Base-by-base conservation (phyloP, 1,140 invertebrate species). In the Drosophila ficusphila region DNA sequence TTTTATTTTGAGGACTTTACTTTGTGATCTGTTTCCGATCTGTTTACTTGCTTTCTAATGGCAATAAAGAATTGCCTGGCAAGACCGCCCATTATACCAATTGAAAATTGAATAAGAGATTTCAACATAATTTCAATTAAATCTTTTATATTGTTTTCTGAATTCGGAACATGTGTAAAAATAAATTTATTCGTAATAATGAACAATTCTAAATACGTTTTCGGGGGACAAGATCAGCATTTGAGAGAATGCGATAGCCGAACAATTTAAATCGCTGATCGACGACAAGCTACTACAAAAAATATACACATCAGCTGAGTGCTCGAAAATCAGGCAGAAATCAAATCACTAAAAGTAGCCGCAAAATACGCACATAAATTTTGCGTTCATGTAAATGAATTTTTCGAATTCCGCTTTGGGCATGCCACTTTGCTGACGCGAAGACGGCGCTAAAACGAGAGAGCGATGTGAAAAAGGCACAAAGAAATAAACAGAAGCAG, bases 401-500 rank as follows among this genome's bases (percentile, higher is more conserved):
- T 76, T 65, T 70, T 42, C 33, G 58, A 54, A 64, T 62, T 74
- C 49, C 65, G 58, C 47, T 57, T 76, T 75, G 65, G 8, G 56
- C 29, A 39, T 12, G 21, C 31, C 34, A 21, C 65, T 44, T 42
- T 34, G 38, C 33, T 21, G 14, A 16, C 2, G 33, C 21, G n/a
- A 18, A 14, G 56, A 21, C 54, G 64, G 48, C 42, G 60, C 41
- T 27, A 65, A 68, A 33, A n/a, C n/a, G 34, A 76, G 64, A 62
- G 58, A 19, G 36, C 41, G 29, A 38, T 64, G 21, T 36, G 29
- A 51, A 53, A 71, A 58, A 51, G 56, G 61, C 68, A 73, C 53
- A 61, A 68, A 62, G 72, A 88, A 81, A 82, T 68, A 82, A 88
- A 88, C 82, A 88, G 82, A 88, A 89, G 83, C 73, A 78, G 51